Evolutionary conservation across 2,888 invertebrate species (phyloP).

Genomic region (Phaedon cochleariae): DNA sequence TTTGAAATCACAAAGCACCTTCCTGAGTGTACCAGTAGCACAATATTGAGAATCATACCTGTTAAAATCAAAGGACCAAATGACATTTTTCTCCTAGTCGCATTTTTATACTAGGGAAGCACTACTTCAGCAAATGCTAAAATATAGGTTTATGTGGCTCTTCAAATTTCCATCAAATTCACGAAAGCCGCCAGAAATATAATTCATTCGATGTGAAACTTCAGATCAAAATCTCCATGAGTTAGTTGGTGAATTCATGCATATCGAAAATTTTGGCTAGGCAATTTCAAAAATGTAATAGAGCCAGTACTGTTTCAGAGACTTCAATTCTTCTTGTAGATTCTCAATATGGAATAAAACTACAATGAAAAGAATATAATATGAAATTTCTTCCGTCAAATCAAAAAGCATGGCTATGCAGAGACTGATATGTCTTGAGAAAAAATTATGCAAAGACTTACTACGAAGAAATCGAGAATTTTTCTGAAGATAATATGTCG

Average conservation of each 20-base stretch:
- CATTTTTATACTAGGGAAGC: neutral
- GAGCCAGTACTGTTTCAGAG: no score
- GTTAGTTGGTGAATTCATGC: no score
- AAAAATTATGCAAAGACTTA: neutral
- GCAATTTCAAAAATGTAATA: no score
- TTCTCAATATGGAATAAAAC: neutral
- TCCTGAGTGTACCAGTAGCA: neutral
- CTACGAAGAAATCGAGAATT: neutral
- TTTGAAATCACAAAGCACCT: neutral
- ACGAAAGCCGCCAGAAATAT: no score
- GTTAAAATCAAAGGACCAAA: neutral
- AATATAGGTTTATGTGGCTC: no score
- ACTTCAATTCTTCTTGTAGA: no score
- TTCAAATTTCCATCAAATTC: no score
- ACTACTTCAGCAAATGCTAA: neutral
- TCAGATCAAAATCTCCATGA: no score
- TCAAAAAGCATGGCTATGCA: constrained; percentile 1
- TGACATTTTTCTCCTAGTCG: neutral
- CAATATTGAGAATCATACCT: neutral
- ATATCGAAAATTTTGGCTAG: no score
- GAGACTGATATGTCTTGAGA: constrained; percentile 8
- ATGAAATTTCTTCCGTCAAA: neutral
- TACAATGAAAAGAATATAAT: neutral
- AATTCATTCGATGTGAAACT: no score
- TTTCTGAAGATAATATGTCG: neutral